Evolutionary conservation across 2,113 vertebrate species (phyloP).

Genomic region (Oreochromis niloticus): DNA sequence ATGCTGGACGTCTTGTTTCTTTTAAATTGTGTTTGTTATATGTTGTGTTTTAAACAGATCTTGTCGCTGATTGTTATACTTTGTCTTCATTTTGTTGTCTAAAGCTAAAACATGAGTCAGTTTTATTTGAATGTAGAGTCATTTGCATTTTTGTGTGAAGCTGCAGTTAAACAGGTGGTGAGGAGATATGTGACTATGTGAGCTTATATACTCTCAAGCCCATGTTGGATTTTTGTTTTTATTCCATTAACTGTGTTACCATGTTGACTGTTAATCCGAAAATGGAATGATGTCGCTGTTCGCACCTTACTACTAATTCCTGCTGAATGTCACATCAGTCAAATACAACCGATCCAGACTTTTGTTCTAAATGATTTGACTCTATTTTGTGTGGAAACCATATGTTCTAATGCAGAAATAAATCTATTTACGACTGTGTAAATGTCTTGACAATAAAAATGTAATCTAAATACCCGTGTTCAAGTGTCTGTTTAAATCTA

Average conservation of each 20-base stretch:
- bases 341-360: not conserved
- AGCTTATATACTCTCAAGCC: not conserved
- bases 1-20: not conserved
- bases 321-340: not conserved
- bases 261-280: not conserved
- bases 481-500: not conserved
- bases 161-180: not conserved
- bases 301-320: not conserved
- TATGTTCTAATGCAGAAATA: not conserved
- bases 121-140: not conserved
- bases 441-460: not conserved
- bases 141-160: not conserved
- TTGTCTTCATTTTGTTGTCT: not conserved
- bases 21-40: not conserved
- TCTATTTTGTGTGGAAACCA: not conserved
- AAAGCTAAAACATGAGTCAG: not conserved
- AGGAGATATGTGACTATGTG: not conserved
- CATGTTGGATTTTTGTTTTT: not conserved
- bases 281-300: not conserved
- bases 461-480: not conserved
- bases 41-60: not conserved
- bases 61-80: not conserved
- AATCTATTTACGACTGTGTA: not conserved
- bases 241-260: not conserved
- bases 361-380: not conserved